A percentile compares a stretch with the other conserved stretches of the same genome.
phyloP scores from a whole-genome alignment of 2,113 vertebrate genomes.

The Neopipo cinnamomea region DNA sequence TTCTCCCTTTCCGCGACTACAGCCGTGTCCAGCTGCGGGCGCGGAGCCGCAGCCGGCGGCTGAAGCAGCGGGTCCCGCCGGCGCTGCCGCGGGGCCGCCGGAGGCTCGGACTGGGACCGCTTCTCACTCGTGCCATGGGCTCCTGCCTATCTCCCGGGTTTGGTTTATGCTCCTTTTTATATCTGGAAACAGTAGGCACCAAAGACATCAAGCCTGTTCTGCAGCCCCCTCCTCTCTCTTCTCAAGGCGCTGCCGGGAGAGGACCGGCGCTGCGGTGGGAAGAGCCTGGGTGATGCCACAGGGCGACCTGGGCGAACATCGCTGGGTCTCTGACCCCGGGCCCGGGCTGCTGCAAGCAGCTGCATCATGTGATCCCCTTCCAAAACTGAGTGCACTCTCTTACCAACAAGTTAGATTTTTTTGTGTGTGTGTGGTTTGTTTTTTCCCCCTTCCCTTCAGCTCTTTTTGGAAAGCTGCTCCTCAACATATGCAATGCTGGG shows the following conservation, averaged over 20 bases:
- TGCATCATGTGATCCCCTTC: neutral
- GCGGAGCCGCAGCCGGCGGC: neutral
- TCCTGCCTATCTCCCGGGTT: neutral
- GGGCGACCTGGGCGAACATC: neutral
- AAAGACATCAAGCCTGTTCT: no score
- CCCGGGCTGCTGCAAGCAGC: neutral
- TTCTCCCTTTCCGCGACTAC: fast-evolving
- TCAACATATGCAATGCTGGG: neutral
- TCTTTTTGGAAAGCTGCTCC: neutral
- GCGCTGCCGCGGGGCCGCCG: neutral
- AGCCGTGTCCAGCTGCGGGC: neutral
- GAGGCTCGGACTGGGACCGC: neutral
- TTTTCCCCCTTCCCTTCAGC: neutral
- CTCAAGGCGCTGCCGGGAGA: fast-evolving
- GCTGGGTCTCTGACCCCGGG: neutral
- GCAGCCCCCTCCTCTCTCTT: neutral
- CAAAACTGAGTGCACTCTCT: neutral
- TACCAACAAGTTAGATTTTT: neutral
- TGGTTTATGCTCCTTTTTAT: neutral
- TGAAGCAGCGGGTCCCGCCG: neutral
- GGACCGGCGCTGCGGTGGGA: neutral
- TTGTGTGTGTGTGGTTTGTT: neutral
- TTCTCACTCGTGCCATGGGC: neutral
- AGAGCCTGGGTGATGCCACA: fast-evolving
- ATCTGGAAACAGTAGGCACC: neutral